phyloP scores from a whole-genome alignment of 2,888 invertebrate genomes.

The Allophyes oxyacanthae region DNA sequence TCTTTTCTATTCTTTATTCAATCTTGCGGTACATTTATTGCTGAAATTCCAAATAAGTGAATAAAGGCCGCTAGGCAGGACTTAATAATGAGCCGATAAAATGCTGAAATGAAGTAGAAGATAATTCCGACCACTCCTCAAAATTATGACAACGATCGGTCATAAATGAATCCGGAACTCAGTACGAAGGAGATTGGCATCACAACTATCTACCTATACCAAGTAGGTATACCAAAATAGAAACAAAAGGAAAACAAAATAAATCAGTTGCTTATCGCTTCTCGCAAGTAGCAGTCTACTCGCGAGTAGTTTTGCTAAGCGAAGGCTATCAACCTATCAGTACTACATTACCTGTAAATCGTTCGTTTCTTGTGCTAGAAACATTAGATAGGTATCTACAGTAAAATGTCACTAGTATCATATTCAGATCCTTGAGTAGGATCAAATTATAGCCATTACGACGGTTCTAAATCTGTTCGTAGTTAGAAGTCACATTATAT shows the following conservation, averaged over 20 bases:
- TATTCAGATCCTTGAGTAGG: too few relatives aligned
- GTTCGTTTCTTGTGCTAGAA: too few relatives aligned
- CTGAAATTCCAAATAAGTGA: neutral
- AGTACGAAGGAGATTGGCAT: conserved; percentile 1
- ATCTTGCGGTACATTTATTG: too few relatives aligned
- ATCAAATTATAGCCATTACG: conserved; percentile 17
- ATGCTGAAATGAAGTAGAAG: too few relatives aligned
- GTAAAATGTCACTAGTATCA: too few relatives aligned
- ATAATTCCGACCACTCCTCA: too few relatives aligned
- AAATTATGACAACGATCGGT: too few relatives aligned
- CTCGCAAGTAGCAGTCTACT: conserved; percentile 29
- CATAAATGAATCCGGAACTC: conserved; percentile 9
- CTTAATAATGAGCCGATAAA: neutral
- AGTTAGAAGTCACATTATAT: too few relatives aligned
- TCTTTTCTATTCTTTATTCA: too few relatives aligned
- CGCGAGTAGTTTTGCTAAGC: conserved; percentile 34
- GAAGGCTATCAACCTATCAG: conserved; percentile 43
- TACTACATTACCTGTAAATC: neutral
- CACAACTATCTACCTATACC: neutral
- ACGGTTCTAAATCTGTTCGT: neutral
- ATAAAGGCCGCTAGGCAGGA: neutral
- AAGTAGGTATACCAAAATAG: conserved; percentile 3
- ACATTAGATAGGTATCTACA: too few relatives aligned
- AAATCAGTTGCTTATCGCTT: conserved; percentile 47
- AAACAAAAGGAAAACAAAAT: conserved; percentile 45